These are phyloP conservation scores for Ischnura elegans DNA, from an alignment of 2,888 invertebrate species.

Conservation along the genomic window DNA sequence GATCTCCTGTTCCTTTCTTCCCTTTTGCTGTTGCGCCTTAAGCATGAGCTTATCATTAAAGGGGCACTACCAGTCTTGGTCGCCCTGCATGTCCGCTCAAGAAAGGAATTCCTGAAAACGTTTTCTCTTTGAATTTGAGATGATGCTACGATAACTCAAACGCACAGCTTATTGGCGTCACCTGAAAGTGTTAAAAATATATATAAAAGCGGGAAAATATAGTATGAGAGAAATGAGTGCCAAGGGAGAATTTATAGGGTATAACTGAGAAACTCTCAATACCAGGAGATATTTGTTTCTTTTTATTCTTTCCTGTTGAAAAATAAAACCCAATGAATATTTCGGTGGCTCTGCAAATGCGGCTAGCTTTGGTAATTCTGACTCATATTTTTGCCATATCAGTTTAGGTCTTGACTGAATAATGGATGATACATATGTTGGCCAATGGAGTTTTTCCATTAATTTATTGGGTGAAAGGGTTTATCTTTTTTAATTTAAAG, in stretches of 20 bases:
- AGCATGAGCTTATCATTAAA: neutral
- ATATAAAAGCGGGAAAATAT: too few relatives aligned
- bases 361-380: too few relatives aligned
- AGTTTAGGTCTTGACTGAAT: neutral
- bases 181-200: too few relatives aligned
- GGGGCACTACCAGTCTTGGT: neutral
- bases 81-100: neutral
- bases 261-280: neutral
- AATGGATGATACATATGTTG: neutral
- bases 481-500: neutral
- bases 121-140: neutral
- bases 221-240: too few relatives aligned
- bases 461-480: neutral
- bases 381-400: neutral
- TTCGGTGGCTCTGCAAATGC: too few relatives aligned
- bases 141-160: neutral
- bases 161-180: neutral
- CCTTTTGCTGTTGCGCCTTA: neutral
- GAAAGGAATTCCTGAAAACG: neutral
- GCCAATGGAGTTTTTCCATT: neutral
- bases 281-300: too few relatives aligned
- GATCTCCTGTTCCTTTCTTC: neutral
- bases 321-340: neutral
- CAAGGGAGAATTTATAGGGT: neutral
- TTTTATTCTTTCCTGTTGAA: too few relatives aligned